Evolutionary conservation across 2,797 vertebrate species (phyloP), one percentile per base, ranked within the genome.

Genomic region (Acanthiza pusilla): DNA sequence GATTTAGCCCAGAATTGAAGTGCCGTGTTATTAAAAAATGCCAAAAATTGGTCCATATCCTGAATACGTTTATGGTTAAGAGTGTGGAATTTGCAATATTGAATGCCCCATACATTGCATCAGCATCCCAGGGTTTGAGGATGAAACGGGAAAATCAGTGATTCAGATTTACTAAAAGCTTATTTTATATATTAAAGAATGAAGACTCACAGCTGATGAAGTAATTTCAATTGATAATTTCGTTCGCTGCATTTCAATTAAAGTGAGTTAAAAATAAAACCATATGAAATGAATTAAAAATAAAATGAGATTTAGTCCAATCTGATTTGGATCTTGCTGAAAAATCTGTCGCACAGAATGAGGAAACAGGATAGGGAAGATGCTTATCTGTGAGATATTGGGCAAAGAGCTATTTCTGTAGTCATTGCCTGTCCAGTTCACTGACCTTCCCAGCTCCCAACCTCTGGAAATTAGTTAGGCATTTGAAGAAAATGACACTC

Each of bases 141-240:
- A 63, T 8, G 10, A 76, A 91, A 80, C 85, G 29, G 68, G 34
- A 88, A 94, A 91, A 60, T 43, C 15, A 19, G 68, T 91, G 61
- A 62, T 88, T 89, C 66, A 73, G 29, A 43, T 94, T 96, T 89
- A 68, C 68, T 75, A 15, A 91, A 77, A 74, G 62, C 85, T 91
- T 84, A 66, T 81, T 96, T 93, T 85, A 48, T 86, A 18, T 77
- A 27, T 73, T 82, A 70, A 87, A 91, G 90, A 90, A 82, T 70
- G 85, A 95, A 90, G 71, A 63, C n/a, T 94, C 90, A 70, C 70
- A 94, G 89, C 50, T 93, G 91, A 84, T 90, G 90, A 91, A 94
- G 84, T 90, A 92, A 94, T 95, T 95, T 92, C 91, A 91, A 42
- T 76, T 95, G 89, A 94, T 95, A 94, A 88, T 95, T 96, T 96